Base-by-base conservation (phyloP, 2,888 invertebrate species). In the Rhaphigaster nebulosa region DNA sequence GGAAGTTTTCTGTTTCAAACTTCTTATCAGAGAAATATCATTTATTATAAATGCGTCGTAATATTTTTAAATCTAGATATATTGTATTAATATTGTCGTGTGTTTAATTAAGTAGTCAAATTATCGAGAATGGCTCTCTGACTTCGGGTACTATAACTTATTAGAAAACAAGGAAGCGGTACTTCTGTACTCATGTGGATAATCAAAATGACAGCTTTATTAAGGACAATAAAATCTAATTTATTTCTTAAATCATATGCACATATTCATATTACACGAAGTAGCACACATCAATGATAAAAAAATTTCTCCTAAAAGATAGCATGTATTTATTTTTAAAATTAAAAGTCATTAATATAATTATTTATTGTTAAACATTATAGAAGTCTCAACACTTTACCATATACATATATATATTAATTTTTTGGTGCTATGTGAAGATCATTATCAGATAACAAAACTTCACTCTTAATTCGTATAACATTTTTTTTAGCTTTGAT, bases 211-310 rank as follows among this genome's bases (percentile, higher is more conserved):
- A 76, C 65, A 76, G 34, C 20, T 29, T 76, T n/a, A 84, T n/a
- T 84, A 45, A 84, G 84, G 84, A 84, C 88, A 60, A 88, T 88
- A 88, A 60, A 88, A 88, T 88, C 88, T 88, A 88, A 88, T 88
- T 88, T 88, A 88, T 88, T 88, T 60, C 54, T 88, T 56, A 60
- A 41, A 88, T 60, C 56, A 84, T 45, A 88, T 88, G 88, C 87
- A 88, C 38, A 60, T 41, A 4, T 60, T 60, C 54, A 88, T 29
- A 88, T 60, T 88, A 60, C 88, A 88, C 56, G 88, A 88, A 88
- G 54, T 60, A 88, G 60, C 88, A 88, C 88, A 88, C 88, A 88
- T 60, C 88, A 88, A 88, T 41, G 38, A 60, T 60, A 60, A 88
- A 88, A 88, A 88, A 88, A 88, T 29, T 3, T 88, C 56, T 60